Percentiles rank a stretch among this genome's conserved stretches.
Conservation (phyloP, 2,113 vertebrate species). For the Dipodomys stephensi region DNA sequence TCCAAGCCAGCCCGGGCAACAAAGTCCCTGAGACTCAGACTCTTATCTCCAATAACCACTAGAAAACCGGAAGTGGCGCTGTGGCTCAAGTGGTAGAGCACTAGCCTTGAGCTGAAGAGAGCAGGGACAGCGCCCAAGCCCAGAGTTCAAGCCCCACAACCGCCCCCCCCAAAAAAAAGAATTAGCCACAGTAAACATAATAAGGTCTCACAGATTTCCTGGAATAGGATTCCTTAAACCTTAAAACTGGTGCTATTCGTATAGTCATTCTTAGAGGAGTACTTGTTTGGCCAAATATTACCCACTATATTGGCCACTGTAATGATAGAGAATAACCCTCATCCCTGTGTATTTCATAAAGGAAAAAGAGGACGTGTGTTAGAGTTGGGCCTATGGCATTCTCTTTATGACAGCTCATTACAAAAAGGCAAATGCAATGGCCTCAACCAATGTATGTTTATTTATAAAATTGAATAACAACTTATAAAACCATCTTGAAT, state of each 20-base stretch:
- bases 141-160: too few relatives aligned
- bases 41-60: too few relatives aligned
- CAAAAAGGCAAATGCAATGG: conserved; percentile 64
- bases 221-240: conserved; percentile 4
- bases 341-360: not conserved
- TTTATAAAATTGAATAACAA: conserved; percentile 71
- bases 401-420: conserved; percentile 57
- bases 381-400: not conserved
- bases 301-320: not conserved
- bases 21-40: too few relatives aligned
- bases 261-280: not conserved
- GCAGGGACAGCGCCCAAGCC: too few relatives aligned
- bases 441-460: conserved; percentile 61
- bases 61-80: too few relatives aligned
- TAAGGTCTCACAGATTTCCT: not conserved
- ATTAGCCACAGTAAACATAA: not conserved
- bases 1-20: too few relatives aligned
- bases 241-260: conserved; percentile 21
- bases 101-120: too few relatives aligned
- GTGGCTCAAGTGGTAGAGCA: too few relatives aligned
- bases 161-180: not conserved
- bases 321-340: not conserved
- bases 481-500: conserved; percentile 62
- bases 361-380: not conserved
- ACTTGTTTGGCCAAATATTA: conserved; percentile 41